These are phyloP conservation scores for Drosophila rhopaloa DNA, from an alignment of 1,140 invertebrate genomes.

Conservation along the genomic window DNA sequence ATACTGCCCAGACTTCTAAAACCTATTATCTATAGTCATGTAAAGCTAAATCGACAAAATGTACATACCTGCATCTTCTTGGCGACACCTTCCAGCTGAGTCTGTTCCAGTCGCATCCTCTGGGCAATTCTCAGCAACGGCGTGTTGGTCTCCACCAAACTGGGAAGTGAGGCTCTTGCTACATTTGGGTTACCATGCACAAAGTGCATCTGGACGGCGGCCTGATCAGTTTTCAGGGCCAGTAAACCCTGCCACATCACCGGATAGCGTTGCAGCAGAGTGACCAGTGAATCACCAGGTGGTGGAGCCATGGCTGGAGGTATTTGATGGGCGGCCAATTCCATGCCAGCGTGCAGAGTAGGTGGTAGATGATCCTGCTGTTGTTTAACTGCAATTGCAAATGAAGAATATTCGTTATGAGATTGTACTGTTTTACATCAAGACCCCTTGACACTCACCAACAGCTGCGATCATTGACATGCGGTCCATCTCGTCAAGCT, in stretches of 20 bases:
- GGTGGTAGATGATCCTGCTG: conserved; percentile 54
- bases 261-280: conserved; percentile 93
- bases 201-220: conserved; percentile 99
- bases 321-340: conserved; percentile 70
- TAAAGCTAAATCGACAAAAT: background rate
- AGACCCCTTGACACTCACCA: conserved; percentile 35
- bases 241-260: conserved; percentile 98
- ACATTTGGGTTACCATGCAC: conserved; percentile 96
- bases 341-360: conserved; percentile 56
- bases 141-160: conserved; percentile 91
- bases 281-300: conserved; percentile 91
- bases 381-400: conserved; percentile 60
- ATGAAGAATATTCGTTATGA: background rate
- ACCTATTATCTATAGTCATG: background rate
- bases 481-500: conserved; percentile 72
- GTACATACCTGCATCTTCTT: conserved; percentile 96
- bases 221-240: conserved; percentile 97
- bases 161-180: conserved; percentile 92
- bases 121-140: conserved; percentile 96
- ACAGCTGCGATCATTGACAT: conserved; percentile 65
- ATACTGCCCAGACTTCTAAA: too few relatives aligned
- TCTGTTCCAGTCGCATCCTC: conserved; percentile 97
- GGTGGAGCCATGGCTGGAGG: conserved; percentile 90
- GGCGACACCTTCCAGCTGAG: conserved; percentile 97
- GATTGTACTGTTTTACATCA: background rate